Evolutionary conservation across 1,140 invertebrate genomes (phyloP).

Genomic region (Mesaphorura yosii): DNA sequence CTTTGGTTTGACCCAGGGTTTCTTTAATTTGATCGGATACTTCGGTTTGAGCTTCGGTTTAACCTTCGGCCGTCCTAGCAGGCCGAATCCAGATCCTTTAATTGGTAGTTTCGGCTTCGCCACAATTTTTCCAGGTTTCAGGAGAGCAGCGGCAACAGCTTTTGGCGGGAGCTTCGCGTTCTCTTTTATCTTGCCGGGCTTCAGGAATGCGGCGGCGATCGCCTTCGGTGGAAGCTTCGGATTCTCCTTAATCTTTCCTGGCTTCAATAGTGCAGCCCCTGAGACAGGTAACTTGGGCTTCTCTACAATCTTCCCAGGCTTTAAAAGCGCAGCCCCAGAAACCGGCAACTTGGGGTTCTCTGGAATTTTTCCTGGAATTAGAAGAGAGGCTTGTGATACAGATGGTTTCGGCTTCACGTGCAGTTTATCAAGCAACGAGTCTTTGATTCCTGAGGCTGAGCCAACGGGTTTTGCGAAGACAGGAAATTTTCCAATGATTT

Average conservation of each 20-base stretch:
- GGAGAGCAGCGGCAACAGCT: not conserved
- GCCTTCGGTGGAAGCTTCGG: too few relatives aligned
- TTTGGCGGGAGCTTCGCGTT: not conserved
- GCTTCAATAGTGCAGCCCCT: not conserved
- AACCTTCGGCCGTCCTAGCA: slow-evolving; percentile 1
- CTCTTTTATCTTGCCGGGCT: too few relatives aligned
- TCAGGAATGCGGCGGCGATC: too few relatives aligned
- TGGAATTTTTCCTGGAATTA: slow-evolving; percentile 1
- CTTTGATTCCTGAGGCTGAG: not conserved
- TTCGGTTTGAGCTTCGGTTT: too few relatives aligned
- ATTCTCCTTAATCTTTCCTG: slow-evolving; percentile 4
- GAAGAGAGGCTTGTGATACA: not conserved
- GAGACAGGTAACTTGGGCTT: slow-evolving; percentile 5
- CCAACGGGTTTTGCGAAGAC: not conserved
- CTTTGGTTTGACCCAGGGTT: not conserved
- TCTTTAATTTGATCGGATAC: not conserved
- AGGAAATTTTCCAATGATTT: not conserved
- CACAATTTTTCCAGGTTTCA: slow-evolving; percentile 5
- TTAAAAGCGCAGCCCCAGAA: not conserved
- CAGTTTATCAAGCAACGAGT: too few relatives aligned
- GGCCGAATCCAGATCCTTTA: slow-evolving; percentile 2
- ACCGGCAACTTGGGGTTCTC: slow-evolving; percentile 4
- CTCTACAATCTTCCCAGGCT: not conserved
- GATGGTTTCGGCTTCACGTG: not conserved
- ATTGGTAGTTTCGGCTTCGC: slow-evolving; percentile 4